A percentile compares a stretch with the other conserved stretches of the same genome.
Evolutionary conservation across 2,888 invertebrate species (phyloP).

Genomic region (Platerodrilus igneus): DNA sequence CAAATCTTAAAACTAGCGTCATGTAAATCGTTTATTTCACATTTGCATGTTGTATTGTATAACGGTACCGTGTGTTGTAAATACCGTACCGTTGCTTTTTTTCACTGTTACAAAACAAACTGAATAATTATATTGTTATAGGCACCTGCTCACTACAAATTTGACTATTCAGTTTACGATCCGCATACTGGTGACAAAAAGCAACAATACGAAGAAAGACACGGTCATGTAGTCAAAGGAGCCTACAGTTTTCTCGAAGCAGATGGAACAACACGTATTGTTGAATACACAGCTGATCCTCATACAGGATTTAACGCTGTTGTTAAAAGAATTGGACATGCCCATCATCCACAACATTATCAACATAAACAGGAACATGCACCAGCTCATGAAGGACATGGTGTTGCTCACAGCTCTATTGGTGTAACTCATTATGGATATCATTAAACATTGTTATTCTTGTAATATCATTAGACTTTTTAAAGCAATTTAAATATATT

Average conservation of each 20-base stretch:
- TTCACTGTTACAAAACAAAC: too few relatives aligned
- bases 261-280: slow-evolving; percentile 36
- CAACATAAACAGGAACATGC: neutral
- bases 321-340: slow-evolving; percentile 31
- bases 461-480: too few relatives aligned
- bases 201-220: slow-evolving; percentile 33
- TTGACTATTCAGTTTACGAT: slow-evolving; percentile 35
- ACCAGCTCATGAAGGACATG: neutral
- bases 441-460: too few relatives aligned
- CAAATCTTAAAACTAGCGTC: too few relatives aligned
- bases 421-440: slow-evolving; percentile 9
- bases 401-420: slow-evolving; percentile 7
- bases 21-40: too few relatives aligned
- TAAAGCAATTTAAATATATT: too few relatives aligned
- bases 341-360: slow-evolving; percentile 25
- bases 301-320: slow-evolving; percentile 35
- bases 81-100: too few relatives aligned
- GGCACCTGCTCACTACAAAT: slow-evolving; percentile 31
- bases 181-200: slow-evolving; percentile 37
- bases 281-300: slow-evolving; percentile 33
- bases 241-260: slow-evolving; percentile 35
- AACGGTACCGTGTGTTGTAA: too few relatives aligned
- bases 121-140: too few relatives aligned
- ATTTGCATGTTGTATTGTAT: too few relatives aligned
- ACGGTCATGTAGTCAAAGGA: slow-evolving; percentile 35